Base-by-base conservation (phyloP, 2,888 invertebrate genomes). In the Epinotia brunnichana region DNA sequence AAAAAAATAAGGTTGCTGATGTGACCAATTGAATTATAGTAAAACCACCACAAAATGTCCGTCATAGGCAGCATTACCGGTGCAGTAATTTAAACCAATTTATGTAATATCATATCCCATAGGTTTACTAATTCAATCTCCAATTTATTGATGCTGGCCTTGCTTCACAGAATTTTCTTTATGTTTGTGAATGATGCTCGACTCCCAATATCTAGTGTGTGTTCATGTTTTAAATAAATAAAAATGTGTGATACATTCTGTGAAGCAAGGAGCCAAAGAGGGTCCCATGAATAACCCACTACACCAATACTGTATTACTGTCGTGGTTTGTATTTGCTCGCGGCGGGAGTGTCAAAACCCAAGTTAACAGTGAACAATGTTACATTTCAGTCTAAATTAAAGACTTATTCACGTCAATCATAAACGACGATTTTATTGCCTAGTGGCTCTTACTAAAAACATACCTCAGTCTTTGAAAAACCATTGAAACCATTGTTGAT, bases 201-300 rank as follows among this genome's bases (percentile, higher is more conserved):
- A 29, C 57, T 24, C 56, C 29, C 56, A 13, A 24, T 29, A 56
- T 56, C 11, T 56, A 24, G 19, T 24, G 21, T 24, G 13, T 21
- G 54, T 15, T 29, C 29, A 57, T 57, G 29, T 29, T 29, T 29
- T n/a, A 15, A 29, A 4, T 29, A n/a, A 29, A 29, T 21, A 29
- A 29, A 39, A n/a, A 53, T 35, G 39, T 11, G 17, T 39, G 59
- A 3, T 59, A 11, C 9, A 39, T 51, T 76, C 79, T 79, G 80
- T 85, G 84, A 89, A 85, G 82, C 81, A 80, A 77, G 76, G 79
- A 78, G 82, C 82, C 83, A 83, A 85, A 83, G 79, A 81, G 82
- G 84, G 84, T 85, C 86, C 87, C 87, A 83, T 79, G 83, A 79
- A 82, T 84, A 85, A 79, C 91, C 91, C 91, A 79, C 91, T 92